Conservation (phyloP, 2,888 invertebrate species). For the Spicauda simplicius region DNA sequence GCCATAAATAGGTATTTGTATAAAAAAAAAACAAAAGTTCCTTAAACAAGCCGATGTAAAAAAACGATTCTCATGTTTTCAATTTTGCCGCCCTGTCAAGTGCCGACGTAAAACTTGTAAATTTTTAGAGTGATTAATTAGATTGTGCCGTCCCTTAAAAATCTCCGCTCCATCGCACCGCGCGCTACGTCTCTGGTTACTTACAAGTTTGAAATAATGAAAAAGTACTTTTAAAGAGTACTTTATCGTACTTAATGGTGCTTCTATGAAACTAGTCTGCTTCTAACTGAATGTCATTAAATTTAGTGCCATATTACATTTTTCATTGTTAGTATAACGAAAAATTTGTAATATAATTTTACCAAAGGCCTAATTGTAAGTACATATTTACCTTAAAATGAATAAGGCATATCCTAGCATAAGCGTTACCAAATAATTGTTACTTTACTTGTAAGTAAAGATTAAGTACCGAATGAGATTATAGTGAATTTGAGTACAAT, state of each 20-base stretch:
- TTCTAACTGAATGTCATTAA: neutral
- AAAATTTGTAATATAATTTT: neutral
- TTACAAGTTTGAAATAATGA: neutral
- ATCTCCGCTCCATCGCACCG: no score
- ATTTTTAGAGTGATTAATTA: no score
- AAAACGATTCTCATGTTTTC: no score
- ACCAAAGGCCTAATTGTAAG: conserved; percentile 24
- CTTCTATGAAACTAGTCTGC: conserved; percentile 26
- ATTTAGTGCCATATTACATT: conserved; percentile 7
- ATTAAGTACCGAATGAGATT: neutral
- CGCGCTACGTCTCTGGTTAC: neutral
- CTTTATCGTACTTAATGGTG: conserved; percentile 28
- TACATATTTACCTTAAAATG: neutral
- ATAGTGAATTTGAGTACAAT: neutral
- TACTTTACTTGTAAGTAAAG: conserved; percentile 3
- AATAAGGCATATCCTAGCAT: conserved; percentile 22
- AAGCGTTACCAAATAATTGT: neutral
- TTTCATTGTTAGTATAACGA: neutral
- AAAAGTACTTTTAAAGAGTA: neutral
- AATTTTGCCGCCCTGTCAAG: no score
- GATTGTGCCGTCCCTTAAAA: no score
- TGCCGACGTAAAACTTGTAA: no score
- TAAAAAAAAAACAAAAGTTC: no score
- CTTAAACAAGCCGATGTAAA: no score
- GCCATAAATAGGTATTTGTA: no score